phyloP scores from a whole-genome alignment of 1,140 invertebrate genomes.

The Lerema accius region DNA sequence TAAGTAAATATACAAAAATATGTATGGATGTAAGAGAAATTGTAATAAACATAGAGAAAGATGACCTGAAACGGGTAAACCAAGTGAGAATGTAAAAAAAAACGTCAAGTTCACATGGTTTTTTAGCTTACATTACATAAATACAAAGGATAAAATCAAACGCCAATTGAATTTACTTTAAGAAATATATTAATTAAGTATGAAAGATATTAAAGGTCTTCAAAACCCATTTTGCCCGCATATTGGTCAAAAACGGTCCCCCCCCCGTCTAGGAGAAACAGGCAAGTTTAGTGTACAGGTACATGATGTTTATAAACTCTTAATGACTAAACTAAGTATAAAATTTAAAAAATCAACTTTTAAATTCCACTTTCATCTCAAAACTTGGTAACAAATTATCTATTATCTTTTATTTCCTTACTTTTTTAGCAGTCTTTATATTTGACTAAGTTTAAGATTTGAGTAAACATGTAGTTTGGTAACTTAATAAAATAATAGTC shows the following conservation, averaged over 20 bases:
- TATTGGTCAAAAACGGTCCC: background rate
- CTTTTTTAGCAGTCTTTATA: background rate
- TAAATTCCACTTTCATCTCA: background rate
- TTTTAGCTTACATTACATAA: background rate
- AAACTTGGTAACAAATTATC: background rate
- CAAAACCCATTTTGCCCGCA: background rate
- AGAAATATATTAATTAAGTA: background rate
- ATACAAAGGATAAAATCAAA: background rate
- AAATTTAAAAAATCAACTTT: background rate
- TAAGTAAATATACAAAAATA: no score
- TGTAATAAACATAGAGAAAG: no score
- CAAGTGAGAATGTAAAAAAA: background rate
- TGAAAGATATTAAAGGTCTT: background rate
- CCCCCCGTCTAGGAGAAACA: background rate
- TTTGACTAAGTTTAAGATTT: background rate
- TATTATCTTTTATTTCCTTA: background rate
- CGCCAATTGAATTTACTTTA: background rate
- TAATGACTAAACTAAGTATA: background rate
- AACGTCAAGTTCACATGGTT: background rate
- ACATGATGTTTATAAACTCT: background rate
- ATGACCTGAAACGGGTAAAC: background rate
- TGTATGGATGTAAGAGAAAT: no score
- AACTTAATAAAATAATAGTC: background rate
- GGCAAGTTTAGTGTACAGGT: background rate
- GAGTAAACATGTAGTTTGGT: background rate